Percentiles rank a stretch among this genome's conserved stretches.
These are phyloP conservation scores for Anguilla japonica DNA, from an alignment of 2,113 vertebrate genomes.

Conservation along the genomic window DNA sequence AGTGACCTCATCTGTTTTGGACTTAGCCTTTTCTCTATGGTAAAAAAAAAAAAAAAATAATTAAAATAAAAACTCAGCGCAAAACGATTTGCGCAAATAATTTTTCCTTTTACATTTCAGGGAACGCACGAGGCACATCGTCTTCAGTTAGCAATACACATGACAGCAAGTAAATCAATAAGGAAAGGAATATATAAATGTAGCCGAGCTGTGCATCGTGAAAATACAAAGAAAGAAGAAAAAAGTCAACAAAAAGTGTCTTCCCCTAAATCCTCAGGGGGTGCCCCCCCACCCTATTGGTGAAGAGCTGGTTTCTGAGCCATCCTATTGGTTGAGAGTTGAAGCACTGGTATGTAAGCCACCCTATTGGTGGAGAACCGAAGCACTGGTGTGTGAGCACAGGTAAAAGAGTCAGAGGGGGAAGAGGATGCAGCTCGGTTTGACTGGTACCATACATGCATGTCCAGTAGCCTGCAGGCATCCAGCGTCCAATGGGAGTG, in stretches of 20 bases:
- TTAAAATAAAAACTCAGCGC: no score
- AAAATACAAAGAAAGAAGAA: neutral
- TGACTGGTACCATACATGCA: neutral
- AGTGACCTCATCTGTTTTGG: neutral
- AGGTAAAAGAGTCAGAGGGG: neutral
- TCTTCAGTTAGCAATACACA: slow-evolving; percentile 8
- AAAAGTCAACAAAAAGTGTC: neutral
- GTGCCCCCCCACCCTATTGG: neutral
- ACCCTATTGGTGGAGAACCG: neutral
- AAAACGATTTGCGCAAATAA: neutral
- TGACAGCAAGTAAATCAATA: slow-evolving; percentile 24
- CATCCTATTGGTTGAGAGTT: neutral
- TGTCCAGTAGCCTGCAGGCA: neutral
- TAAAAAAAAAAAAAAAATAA: neutral
- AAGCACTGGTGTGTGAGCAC: neutral
- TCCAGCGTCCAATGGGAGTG: neutral
- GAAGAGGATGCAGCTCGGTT: neutral
- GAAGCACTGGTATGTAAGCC: neutral
- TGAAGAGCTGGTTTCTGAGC: neutral
- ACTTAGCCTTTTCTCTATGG: neutral
- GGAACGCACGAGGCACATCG: neutral
- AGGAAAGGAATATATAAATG: neutral
- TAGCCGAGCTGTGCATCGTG: neutral
- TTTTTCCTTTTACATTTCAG: neutral
- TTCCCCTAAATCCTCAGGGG: neutral